Percentiles rank a stretch among this genome's conserved stretches.
phyloP scores from a whole-genome alignment of 2,888 invertebrate species.

The Philopedon plagiatum region DNA sequence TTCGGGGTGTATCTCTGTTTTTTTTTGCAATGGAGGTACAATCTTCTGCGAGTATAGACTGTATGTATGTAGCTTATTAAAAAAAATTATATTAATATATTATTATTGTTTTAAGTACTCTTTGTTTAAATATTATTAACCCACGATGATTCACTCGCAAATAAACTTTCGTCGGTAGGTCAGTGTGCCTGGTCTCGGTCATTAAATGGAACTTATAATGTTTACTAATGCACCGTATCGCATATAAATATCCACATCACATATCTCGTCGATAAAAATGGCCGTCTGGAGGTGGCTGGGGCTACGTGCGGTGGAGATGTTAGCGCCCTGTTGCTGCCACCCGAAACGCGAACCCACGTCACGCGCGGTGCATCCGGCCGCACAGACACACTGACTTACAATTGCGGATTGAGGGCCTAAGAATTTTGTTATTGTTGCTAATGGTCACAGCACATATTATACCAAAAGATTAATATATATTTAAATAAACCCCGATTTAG shows the following conservation, averaged over 20 bases:
- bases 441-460: too few relatives aligned
- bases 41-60: too few relatives aligned
- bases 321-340: conserved; percentile 40
- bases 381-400: conserved; percentile 68
- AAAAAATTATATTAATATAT: too few relatives aligned
- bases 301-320: conserved; percentile 1
- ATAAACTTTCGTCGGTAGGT: conserved; percentile 31
- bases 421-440: too few relatives aligned
- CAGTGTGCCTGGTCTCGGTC: conserved; percentile 25
- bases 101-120: too few relatives aligned
- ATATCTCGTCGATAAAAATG: conserved; percentile 51
- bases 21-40: too few relatives aligned
- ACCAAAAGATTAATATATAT: too few relatives aligned
- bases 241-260: conserved; percentile 30
- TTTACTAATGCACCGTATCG: conserved; percentile 1
- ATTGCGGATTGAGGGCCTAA: too few relatives aligned
- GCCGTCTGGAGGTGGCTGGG: conserved; percentile 54
- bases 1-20: too few relatives aligned
- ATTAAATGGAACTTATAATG: not conserved
- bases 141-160: not conserved
- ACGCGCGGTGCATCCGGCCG: conserved; percentile 66
- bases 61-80: too few relatives aligned
- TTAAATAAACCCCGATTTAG: too few relatives aligned
- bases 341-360: conserved; percentile 64
- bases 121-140: not conserved